A percentile compares a stretch with the other conserved stretches of the same genome.
Evolutionary conservation across 1,140 invertebrate genomes (phyloP).

Genomic region (Asobara japonica): DNA sequence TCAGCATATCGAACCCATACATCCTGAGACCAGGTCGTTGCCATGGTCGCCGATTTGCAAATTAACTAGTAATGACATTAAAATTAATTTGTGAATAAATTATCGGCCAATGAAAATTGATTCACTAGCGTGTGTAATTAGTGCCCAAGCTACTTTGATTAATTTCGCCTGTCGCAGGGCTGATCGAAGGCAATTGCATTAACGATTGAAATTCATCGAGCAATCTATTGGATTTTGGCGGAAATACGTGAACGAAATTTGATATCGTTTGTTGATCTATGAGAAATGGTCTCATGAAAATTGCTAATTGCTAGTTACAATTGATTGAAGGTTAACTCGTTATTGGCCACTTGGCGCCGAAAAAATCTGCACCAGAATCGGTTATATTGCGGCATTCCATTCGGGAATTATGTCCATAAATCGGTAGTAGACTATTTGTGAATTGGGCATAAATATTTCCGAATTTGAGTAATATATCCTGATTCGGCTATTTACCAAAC

Average conservation of each 20-base stretch:
- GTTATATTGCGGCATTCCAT: too few species aligned
- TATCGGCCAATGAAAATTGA: neutral
- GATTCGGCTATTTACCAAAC: too few species aligned
- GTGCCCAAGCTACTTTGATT: neutral
- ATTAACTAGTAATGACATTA: neutral
- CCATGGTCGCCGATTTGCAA: neutral
- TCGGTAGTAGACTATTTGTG: too few species aligned
- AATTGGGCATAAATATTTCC: too few species aligned
- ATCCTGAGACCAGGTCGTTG: neutral
- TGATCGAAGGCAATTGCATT: slow-evolving; percentile 5
- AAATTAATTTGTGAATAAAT: neutral
- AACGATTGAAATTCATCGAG: slow-evolving; percentile 1
- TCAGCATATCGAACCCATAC: neutral
- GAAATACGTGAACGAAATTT: neutral
- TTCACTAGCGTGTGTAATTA: neutral
- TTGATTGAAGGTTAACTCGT: too few species aligned
- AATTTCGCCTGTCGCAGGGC: neutral
- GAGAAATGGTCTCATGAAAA: neutral
- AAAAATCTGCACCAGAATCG: too few species aligned
- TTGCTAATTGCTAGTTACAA: too few species aligned
- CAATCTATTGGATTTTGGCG: neutral
- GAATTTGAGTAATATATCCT: too few species aligned
- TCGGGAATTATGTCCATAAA: too few species aligned
- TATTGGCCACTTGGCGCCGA: too few species aligned
- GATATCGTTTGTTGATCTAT: neutral